Base-by-base conservation (phyloP, 1,140 invertebrate species). In the Probaryconus sp. region DNA sequence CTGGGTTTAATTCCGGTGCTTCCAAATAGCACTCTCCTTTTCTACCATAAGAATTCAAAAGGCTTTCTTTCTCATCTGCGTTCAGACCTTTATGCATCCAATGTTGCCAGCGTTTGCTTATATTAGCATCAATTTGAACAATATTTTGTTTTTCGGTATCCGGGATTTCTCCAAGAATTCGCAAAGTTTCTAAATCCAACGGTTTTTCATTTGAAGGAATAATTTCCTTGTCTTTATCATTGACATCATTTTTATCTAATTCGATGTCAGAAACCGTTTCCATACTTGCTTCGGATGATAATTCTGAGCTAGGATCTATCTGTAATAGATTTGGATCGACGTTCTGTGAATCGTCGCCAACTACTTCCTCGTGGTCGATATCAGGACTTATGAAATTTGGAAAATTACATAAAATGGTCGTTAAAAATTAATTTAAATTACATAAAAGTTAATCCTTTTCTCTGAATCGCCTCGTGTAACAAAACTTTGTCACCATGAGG, bases 1-100 rank as follows among this genome's bases (percentile, higher is more conserved):
- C 55, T 0, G 37, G 65, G 13, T 69, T 69, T 10, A 69, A 10
- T 26, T 45, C 43, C 1, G 53, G 65, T 11, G 55, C 65, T 21
- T 50, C 51, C 1, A 64, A 21, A 20, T 13, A 24, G 16, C 6
- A 48, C 2, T 50, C 13, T 0, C 35, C 40, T 18, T 47, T 53
- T 1, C 50, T 13, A n/a, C 1, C 17, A 47, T 67, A 67, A 17
- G 18, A 26, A 3, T 2, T 42, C 2, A 38, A 18, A 1, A 67
- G 11, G 10, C 38, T 38, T 14, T 48, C 21, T 11, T 55, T 67
- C 1, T 55, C 63, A 0, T 67, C 50, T 3, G 1, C 17, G 5
- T 26, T 30, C 13, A 67, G 9, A 3, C 35, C 53, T 13, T 69
- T 58, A 1, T 47, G 33, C 3, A 37, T 38, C 65, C 65, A 70